Evolutionary conservation across 2,113 vertebrate genomes (phyloP).

Genomic region (Platichthys flesus): DNA sequence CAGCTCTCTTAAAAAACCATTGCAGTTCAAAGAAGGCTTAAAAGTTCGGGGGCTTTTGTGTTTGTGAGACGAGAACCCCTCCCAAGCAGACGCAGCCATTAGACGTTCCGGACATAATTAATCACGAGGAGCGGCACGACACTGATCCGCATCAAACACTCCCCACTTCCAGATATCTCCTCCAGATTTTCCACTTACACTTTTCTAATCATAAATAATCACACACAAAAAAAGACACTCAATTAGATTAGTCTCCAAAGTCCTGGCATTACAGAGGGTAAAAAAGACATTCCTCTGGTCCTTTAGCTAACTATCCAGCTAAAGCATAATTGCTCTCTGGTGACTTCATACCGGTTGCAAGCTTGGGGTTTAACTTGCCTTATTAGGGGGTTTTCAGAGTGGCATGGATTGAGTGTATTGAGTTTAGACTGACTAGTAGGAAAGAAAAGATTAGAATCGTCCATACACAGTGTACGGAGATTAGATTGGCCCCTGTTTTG

Average conservation of each 20-base stretch:
- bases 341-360: constrained; percentile 82
- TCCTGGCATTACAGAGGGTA: constrained; percentile 70
- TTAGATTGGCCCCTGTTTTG: constrained; percentile 67
- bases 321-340: constrained; percentile 85
- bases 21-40: constrained; percentile 76
- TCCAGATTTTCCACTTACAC: constrained; percentile 79
- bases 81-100: constrained; percentile 66
- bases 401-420: constrained; percentile 58
- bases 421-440: constrained; percentile 60
- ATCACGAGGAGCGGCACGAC: constrained; percentile 71
- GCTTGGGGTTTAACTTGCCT: constrained; percentile 81
- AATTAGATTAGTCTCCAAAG: constrained; percentile 84
- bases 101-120: constrained; percentile 77
- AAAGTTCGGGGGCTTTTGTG: constrained; percentile 73
- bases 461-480: constrained; percentile 56
- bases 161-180: constrained; percentile 74
- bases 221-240: constrained; percentile 82
- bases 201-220: constrained; percentile 86
- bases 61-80: constrained; percentile 54
- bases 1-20: constrained; percentile 42
- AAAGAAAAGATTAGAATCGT: constrained; percentile 70
- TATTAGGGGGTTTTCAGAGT: constrained; percentile 78
- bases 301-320: constrained; percentile 82
- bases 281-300: constrained; percentile 76
- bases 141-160: constrained; percentile 81